Evolutionary conservation across 2,888 invertebrate species (phyloP).

Genomic region (Acanthosepion pharaonis): DNA sequence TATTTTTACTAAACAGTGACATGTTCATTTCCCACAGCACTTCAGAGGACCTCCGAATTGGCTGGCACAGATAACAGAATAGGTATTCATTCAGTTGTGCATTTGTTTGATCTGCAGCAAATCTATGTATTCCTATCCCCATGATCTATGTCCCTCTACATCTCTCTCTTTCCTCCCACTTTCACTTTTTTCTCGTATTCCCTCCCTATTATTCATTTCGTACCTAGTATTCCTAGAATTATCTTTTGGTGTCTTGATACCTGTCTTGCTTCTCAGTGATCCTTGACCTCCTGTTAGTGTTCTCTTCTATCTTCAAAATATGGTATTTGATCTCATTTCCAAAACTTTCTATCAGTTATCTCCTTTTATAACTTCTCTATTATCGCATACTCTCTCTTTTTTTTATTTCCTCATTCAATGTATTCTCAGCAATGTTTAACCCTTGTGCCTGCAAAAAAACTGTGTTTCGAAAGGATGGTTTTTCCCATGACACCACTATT

Average conservation of each 20-base stretch:
- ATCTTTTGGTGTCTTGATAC: neutral
- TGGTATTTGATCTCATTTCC: too few species aligned
- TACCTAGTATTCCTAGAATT: neutral
- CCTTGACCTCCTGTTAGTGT: neutral
- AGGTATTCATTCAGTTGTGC: slow-evolving; percentile 33
- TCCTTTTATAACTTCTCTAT: too few species aligned
- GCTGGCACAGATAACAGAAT: neutral
- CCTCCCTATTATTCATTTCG: neutral
- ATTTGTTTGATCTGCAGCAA: slow-evolving; percentile 11
- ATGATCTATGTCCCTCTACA: neutral
- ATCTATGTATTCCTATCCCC: neutral
- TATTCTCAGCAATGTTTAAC: too few species aligned
- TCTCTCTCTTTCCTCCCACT: neutral
- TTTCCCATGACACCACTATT: too few species aligned
- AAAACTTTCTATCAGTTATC: too few species aligned
- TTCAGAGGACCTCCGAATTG: slow-evolving; percentile 33
- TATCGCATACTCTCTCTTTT: too few species aligned
- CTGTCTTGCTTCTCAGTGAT: neutral
- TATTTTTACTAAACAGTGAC: slow-evolving; percentile 24
- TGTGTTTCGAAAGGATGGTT: too few species aligned
- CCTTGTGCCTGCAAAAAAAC: too few species aligned
- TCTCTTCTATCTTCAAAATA: neutral
- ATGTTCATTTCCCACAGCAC: slow-evolving; percentile 1
- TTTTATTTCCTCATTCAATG: too few species aligned
- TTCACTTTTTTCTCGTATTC: neutral